Evolutionary conservation across 2,888 invertebrate genomes (phyloP).

Genomic region (Tipula vernalis): DNA sequence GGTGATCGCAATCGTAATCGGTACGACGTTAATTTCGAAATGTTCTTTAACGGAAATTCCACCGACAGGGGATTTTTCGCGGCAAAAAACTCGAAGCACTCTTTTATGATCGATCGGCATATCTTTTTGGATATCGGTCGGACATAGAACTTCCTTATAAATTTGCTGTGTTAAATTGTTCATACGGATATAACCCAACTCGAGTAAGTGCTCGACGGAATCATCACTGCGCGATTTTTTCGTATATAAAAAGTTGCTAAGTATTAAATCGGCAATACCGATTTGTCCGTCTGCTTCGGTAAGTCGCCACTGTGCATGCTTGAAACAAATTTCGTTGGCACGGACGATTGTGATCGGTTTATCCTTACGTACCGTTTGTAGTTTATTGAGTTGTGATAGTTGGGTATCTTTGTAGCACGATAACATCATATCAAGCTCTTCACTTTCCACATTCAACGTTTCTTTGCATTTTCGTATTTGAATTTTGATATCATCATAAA

Average conservation of each 20-base stretch:
- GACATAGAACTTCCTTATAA: constrained; percentile 77
- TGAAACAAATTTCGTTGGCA: constrained; percentile 92
- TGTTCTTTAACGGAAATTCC: constrained; percentile 98
- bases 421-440: constrained; percentile 91
- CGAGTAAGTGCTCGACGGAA: constrained; percentile 92
- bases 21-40: constrained; percentile 96
- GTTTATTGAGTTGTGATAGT: constrained; percentile 42
- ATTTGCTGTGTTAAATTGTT: constrained; percentile 88
- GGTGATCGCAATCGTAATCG: constrained; percentile 81
- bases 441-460: constrained; percentile 71
- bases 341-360: constrained; percentile 67
- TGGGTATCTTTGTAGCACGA: constrained; percentile 81
- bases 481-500: constrained; percentile 50
- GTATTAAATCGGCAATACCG: constrained; percentile 89
- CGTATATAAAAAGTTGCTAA: constrained; percentile 94
- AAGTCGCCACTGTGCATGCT: constrained; percentile 94
- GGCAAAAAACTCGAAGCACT: constrained; percentile 85
- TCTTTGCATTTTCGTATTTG: constrained; percentile 83
- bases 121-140: constrained; percentile 64
- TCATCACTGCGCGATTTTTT: constrained; percentile 94
- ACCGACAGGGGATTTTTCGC: constrained; percentile 94
- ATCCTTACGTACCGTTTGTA: constrained; percentile 52
- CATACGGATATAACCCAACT: constrained; percentile 90
- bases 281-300: constrained; percentile 97
- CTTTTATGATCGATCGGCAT: constrained; percentile 88